These are phyloP conservation scores for Callaeas wilsoni DNA, from an alignment of 2,113 vertebrate genomes.

Conservation along the genomic window DNA sequence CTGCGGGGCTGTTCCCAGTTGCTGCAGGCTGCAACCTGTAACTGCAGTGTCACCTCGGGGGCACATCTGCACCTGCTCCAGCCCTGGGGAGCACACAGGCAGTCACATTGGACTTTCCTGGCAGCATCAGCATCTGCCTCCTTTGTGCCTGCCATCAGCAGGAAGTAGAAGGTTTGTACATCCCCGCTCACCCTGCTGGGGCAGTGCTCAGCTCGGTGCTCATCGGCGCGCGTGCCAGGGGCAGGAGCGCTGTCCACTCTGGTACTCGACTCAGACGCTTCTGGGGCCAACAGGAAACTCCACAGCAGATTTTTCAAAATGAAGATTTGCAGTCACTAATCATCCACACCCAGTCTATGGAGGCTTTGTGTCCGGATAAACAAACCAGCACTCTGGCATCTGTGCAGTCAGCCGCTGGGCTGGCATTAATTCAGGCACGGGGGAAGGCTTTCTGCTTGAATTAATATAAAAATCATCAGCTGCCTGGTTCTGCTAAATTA, in stretches of 20 bases:
- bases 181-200: background rate
- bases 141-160: background rate
- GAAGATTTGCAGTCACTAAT: background rate
- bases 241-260: background rate
- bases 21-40: background rate
- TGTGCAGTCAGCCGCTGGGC: background rate
- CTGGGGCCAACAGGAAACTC: background rate
- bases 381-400: background rate
- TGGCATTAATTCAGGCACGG: background rate
- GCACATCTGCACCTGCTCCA: background rate
- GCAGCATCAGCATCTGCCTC: background rate
- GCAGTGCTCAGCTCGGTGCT: background rate
- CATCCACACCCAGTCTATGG: background rate
- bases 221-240: fast-evolving
- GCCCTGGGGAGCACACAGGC: background rate
- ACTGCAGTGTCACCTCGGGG: background rate
- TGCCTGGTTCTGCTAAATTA: conserved; percentile 25
- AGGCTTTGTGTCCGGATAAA: background rate
- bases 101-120: fast-evolving
- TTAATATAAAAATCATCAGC: conserved; percentile 4
- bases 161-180: background rate
- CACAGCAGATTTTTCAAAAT: background rate
- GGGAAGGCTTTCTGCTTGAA: background rate
- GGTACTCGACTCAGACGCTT: background rate
- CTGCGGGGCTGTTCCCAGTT: background rate